Evolutionary conservation across 92 coral and sea anemone genomes (phyloP).

Genomic region (Desmophyllum pertusum): DNA sequence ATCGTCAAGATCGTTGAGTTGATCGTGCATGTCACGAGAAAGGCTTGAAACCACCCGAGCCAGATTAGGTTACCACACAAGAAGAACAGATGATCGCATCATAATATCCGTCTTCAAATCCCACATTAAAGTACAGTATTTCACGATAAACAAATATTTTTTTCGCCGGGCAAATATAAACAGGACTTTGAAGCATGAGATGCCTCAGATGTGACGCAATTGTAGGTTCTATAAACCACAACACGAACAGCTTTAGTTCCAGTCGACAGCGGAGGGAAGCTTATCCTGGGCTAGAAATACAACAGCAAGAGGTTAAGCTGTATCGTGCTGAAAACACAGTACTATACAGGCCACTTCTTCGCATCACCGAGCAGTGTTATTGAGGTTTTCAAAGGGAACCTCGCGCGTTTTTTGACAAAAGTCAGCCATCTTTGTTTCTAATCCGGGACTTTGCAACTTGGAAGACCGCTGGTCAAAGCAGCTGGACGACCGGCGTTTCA

Average conservation of each 20-base stretch:
- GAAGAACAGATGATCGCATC: constrained; percentile 1
- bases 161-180: background rate
- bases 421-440: constrained; percentile 46
- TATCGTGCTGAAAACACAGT: background rate
- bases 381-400: background rate
- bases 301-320: background rate
- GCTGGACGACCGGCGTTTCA: constrained; percentile 13
- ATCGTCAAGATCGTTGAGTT: constrained; percentile 45
- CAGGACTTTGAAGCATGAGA: background rate
- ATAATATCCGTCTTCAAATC: constrained; percentile 13
- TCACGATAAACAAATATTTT: background rate
- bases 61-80: constrained; percentile 7
- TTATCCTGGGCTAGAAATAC: background rate
- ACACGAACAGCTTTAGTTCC: background rate
- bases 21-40: constrained; percentile 61
- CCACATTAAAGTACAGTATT: background rate
- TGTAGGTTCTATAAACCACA: background rate
- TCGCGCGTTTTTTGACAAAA: constrained; percentile 30
- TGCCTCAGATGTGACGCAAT: constrained; percentile 11
- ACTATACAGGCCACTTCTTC: background rate
- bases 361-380: background rate
- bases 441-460: constrained; percentile 55
- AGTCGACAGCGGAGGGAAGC: background rate
- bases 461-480: constrained; percentile 38
- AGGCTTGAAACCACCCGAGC: background rate